Percentiles rank a stretch among this genome's conserved stretches.
Evolutionary conservation across 2,888 invertebrate species (phyloP).

Genomic region (Synanthedon tipuliformis): DNA sequence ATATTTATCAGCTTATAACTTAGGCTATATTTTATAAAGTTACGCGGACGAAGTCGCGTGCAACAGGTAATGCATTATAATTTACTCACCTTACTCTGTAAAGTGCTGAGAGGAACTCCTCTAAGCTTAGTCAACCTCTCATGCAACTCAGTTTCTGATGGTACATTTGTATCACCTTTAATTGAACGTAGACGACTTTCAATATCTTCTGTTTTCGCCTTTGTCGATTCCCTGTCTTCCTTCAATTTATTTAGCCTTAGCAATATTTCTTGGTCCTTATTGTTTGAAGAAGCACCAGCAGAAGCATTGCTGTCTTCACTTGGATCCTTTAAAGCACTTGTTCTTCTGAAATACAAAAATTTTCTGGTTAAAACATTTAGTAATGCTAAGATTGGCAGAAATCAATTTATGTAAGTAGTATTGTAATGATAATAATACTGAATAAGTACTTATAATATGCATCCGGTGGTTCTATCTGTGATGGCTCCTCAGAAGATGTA

Average conservation of each 20-base stretch:
- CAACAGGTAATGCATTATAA: neutral
- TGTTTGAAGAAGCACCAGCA: constrained; percentile 28
- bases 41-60: too few species aligned
- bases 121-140: constrained; percentile 75
- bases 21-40: too few species aligned
- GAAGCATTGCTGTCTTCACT: constrained; percentile 6
- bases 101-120: constrained; percentile 51
- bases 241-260: constrained; percentile 77
- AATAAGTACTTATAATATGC: constrained; percentile 66
- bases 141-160: constrained; percentile 75
- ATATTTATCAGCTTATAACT: too few species aligned
- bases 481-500: constrained; percentile 15
- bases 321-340: constrained; percentile 12
- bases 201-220: constrained; percentile 30
- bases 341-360: constrained; percentile 13
- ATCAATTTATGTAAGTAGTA: too few species aligned
- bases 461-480: constrained; percentile 55
- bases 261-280: constrained; percentile 72
- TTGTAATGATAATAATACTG: neutral
- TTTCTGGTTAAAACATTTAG: neutral
- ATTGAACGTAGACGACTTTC: constrained; percentile 37
- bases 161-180: constrained; percentile 43
- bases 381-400: too few species aligned
- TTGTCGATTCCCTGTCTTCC: constrained; percentile 38
- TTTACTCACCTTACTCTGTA: constrained; percentile 30